phyloP scores from a whole-genome alignment of 2,113 vertebrate genomes.

The Panthera uncia region DNA sequence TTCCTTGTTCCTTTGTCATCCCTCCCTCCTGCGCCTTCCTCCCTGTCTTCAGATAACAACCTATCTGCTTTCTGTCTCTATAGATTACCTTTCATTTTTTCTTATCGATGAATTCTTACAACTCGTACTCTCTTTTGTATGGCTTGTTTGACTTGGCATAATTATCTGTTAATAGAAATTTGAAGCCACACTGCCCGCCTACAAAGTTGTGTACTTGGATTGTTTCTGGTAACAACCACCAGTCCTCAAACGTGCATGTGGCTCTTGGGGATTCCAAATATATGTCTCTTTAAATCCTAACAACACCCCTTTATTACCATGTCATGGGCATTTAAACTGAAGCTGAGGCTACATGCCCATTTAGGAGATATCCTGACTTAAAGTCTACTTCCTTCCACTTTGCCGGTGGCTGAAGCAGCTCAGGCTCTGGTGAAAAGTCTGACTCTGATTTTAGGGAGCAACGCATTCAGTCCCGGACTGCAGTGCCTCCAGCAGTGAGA shows the following conservation, averaged over 20 bases:
- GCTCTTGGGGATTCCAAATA: accelerated
- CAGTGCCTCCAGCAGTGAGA: background rate
- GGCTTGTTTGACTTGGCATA: background rate
- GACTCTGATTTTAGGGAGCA: background rate
- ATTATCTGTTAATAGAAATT: background rate
- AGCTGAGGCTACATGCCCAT: background rate
- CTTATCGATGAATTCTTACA: background rate
- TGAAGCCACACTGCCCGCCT: background rate
- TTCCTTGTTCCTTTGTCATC: background rate
- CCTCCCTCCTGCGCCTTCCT: background rate
- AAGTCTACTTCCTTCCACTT: background rate
- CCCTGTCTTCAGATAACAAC: background rate
- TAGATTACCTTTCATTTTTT: background rate
- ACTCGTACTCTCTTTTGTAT: background rate
- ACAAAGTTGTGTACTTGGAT: background rate
- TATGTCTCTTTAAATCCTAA: background rate
- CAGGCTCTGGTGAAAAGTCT: background rate
- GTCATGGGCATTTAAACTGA: background rate
- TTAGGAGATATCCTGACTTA: background rate
- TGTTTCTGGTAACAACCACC: background rate
- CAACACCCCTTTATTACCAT: background rate
- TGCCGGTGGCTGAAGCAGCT: too few relatives aligned
- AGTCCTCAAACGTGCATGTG: background rate
- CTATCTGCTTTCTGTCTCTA: background rate
- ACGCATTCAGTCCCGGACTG: background rate